Conservation (phyloP, 2,888 invertebrate species). For the Plebejus anna region DNA sequence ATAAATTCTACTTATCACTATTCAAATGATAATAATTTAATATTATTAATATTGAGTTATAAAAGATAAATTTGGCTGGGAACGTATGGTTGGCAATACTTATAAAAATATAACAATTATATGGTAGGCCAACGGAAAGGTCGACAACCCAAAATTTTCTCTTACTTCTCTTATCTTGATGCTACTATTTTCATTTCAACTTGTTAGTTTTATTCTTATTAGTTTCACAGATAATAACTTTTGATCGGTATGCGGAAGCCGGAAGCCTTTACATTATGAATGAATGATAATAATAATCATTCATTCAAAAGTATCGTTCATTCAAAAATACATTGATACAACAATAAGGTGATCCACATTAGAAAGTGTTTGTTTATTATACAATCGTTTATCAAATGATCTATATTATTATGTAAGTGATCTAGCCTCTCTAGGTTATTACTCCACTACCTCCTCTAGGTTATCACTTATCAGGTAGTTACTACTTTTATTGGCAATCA, state of each 20-base stretch:
- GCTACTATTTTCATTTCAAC: not conserved
- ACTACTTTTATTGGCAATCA: not conserved
- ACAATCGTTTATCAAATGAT: slow-evolving; percentile 14
- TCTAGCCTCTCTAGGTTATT: not conserved
- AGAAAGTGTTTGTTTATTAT: slow-evolving; percentile 15
- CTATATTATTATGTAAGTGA: not conserved
- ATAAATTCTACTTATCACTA: too few relatives aligned
- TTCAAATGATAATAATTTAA: too few relatives aligned
- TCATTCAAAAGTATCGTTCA: not conserved
- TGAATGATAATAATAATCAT: not conserved
- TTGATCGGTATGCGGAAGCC: not conserved
- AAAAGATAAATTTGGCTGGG: too few relatives aligned
- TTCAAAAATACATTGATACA: not conserved
- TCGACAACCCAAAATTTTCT: not conserved
- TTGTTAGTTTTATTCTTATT: not conserved
- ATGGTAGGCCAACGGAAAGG: not conserved
- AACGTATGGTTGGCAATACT: too few relatives aligned
- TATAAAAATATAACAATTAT: too few relatives aligned
- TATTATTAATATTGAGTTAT: too few relatives aligned
- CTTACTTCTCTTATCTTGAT: not conserved
- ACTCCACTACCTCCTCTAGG: too few relatives aligned
- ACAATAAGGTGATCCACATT: not conserved
- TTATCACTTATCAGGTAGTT: not conserved
- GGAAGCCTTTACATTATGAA: not conserved
- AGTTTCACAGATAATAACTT: slow-evolving; percentile 1